These are phyloP conservation scores for Scaptomyza pallida DNA, from an alignment of 1,140 invertebrate species.

Conservation along the genomic window DNA sequence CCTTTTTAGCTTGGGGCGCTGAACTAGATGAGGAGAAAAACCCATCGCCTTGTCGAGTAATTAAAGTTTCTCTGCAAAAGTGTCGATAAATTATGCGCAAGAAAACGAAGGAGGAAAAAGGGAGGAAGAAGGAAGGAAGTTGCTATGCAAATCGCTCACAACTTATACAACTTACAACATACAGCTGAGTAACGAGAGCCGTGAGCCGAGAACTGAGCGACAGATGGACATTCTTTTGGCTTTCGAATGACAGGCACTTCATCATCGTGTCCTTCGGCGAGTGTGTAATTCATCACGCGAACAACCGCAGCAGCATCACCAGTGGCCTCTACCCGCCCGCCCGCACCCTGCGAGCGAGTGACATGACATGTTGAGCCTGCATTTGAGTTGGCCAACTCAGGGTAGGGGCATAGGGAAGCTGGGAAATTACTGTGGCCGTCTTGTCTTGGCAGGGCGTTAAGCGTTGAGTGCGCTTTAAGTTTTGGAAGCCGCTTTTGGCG, in stretches of 20 bases:
- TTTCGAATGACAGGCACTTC: constrained; percentile 81
- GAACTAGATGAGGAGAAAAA: constrained; percentile 43
- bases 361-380: constrained; percentile 80
- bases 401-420: neutral
- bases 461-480: constrained; percentile 65
- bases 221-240: constrained; percentile 78
- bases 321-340: neutral
- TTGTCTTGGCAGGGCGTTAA: too few relatives aligned
- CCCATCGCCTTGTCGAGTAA: constrained; percentile 61
- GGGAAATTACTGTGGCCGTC: constrained; percentile 59
- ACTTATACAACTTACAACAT: constrained; percentile 39
- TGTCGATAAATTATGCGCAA: constrained; percentile 82
- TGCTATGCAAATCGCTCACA: constrained; percentile 72
- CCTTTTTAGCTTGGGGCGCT: constrained; percentile 24
- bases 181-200: constrained; percentile 15
- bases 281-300: constrained; percentile 82
- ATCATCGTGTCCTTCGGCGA: constrained; percentile 81
- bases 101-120: constrained; percentile 26
- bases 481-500: constrained; percentile 48
- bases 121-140: neutral
- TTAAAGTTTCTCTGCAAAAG: constrained; percentile 76
- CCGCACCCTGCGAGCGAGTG: constrained; percentile 9
- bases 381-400: constrained; percentile 47
- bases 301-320: constrained; percentile 69
- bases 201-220: constrained; percentile 30